Evolutionary conservation across 2,888 invertebrate species (phyloP).

Genomic region (Meiosimyza decipiens): DNA sequence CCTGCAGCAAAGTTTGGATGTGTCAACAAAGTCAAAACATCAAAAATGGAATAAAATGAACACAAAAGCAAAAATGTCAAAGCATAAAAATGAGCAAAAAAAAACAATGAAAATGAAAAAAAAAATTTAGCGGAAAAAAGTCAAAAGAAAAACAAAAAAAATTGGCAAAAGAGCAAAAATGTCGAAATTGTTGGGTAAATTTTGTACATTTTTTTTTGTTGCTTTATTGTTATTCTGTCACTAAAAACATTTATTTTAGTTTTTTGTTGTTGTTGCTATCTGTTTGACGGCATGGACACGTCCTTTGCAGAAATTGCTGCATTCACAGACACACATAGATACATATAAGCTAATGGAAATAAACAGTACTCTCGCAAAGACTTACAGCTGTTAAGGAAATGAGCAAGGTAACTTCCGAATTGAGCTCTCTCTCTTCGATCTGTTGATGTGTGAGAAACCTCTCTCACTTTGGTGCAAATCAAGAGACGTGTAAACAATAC

Average conservation of each 20-base stretch:
- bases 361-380: no score
- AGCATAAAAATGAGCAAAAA: background rate
- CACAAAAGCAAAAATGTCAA: background rate
- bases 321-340: background rate
- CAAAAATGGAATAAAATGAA: background rate
- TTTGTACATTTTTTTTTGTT: slow-evolving; percentile 50
- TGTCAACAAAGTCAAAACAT: slow-evolving; percentile 6
- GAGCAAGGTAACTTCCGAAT: no score
- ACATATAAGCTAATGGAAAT: no score
- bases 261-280: slow-evolving; percentile 5
- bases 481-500: no score
- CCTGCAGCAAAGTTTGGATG: slow-evolving; percentile 39
- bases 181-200: slow-evolving; percentile 47
- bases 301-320: background rate
- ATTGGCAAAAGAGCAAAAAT: slow-evolving; percentile 47
- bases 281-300: background rate
- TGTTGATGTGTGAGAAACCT: background rate
- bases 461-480: no score
- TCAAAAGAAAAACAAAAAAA: slow-evolving; percentile 35
- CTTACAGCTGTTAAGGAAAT: no score
- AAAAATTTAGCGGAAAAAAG: slow-evolving; percentile 47
- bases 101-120: slow-evolving; percentile 1
- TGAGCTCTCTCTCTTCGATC: background rate
- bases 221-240: slow-evolving; percentile 10
- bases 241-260: background rate